Percentiles rank a stretch among this genome's conserved stretches.
phyloP scores from a whole-genome alignment of 2,888 invertebrate genomes.

The Platerodrilus igneus region DNA sequence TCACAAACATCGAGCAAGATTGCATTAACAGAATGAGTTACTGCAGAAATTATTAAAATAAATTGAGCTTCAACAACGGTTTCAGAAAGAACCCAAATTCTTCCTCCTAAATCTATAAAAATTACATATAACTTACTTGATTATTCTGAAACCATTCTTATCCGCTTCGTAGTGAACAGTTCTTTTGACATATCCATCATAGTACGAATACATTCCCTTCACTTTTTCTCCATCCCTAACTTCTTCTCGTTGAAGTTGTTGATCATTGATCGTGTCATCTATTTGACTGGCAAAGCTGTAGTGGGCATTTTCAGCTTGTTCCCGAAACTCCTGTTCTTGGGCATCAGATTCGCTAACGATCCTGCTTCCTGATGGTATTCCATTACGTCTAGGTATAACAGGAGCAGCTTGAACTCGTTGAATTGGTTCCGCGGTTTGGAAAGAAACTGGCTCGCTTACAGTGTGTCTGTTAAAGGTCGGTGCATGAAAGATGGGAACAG shows the following conservation, averaged over 20 bases:
- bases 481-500: no score
- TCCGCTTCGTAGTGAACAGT: slow-evolving; percentile 56
- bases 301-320: slow-evolving; percentile 39
- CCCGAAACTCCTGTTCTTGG: slow-evolving; percentile 10
- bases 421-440: no score
- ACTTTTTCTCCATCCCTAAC: slow-evolving; percentile 45
- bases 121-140: slow-evolving; percentile 45
- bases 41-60: no score
- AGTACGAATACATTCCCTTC: slow-evolving; percentile 53
- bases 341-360: no score
- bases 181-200: slow-evolving; percentile 53
- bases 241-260: slow-evolving; percentile 44
- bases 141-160: slow-evolving; percentile 55
- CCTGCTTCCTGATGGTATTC: no score
- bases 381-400: no score
- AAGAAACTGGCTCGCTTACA: no score
- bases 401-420: no score
- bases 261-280: slow-evolving; percentile 46
- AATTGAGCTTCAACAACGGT: no score
- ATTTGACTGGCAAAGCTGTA: slow-evolving; percentile 46
- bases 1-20: no score
- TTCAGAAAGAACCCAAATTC: not conserved
- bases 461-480: no score
- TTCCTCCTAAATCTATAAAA: not conserved
- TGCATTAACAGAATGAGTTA: no score